Conservation (phyloP, 92 coral and sea anemone species). For the Porites divaricata region DNA sequence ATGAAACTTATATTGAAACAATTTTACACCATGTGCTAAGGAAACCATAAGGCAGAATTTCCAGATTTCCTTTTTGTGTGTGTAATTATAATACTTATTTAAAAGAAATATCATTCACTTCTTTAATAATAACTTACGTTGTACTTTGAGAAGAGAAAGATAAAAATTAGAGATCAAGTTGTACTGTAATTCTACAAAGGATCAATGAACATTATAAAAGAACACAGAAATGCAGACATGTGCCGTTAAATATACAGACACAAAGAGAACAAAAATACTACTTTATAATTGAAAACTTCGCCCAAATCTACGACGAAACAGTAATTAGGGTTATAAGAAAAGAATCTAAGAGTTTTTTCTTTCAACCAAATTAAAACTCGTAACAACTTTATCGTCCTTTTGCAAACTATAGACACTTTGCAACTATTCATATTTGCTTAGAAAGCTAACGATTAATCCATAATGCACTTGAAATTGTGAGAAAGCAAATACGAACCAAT, state of each 20-base stretch:
- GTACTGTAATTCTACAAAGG: not conserved
- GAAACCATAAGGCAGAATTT: no score
- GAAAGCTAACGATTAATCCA: slow-evolving; percentile 35
- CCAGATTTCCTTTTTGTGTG: not conserved
- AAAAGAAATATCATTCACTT: not conserved
- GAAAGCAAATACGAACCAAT: slow-evolving; percentile 21
- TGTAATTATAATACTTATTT: no score
- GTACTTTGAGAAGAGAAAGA: not conserved
- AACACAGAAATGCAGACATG: not conserved
- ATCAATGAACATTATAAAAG: not conserved
- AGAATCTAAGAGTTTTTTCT: slow-evolving; percentile 14
- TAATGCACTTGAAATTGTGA: slow-evolving; percentile 20
- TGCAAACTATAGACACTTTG: not conserved
- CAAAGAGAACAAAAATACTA: slow-evolving; percentile 11
- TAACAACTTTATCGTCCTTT: slow-evolving; percentile 12
- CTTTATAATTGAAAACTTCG: slow-evolving; percentile 11
- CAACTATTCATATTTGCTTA: slow-evolving; percentile 23
- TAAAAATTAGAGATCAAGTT: not conserved
- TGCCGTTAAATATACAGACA: not conserved
- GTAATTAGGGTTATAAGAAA: slow-evolving; percentile 14
- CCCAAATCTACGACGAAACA: not conserved
- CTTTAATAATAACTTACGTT: not conserved
- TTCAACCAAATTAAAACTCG: not conserved
- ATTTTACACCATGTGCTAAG: no score
- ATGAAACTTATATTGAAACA: not conserved